phyloP scores from a whole-genome alignment of 2,113 vertebrate genomes.

The Chloroceryle aenea region DNA sequence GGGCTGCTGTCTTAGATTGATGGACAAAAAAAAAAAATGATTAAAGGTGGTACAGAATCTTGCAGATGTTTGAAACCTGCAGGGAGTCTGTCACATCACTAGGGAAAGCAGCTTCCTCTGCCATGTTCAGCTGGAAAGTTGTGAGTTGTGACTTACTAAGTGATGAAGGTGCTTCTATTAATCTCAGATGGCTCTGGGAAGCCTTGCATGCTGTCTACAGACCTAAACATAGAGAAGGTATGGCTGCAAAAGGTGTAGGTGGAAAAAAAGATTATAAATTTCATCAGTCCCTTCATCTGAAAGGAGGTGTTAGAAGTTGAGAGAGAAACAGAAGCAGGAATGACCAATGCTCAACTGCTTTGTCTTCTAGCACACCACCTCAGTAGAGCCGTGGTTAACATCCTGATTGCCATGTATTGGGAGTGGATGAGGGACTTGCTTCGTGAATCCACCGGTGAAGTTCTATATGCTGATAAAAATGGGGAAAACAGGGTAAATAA shows the following conservation, averaged over 20 bases:
- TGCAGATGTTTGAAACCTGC: not conserved
- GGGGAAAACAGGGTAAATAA: not conserved
- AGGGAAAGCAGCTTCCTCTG: not conserved
- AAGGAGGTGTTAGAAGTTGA: not conserved
- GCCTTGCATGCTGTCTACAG: not conserved
- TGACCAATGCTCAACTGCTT: not conserved
- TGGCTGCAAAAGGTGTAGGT: not conserved
- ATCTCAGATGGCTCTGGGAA: not conserved
- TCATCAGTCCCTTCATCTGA: not conserved
- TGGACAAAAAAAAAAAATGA: not conserved
- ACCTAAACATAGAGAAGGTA: not conserved
- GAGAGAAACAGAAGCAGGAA: not conserved
- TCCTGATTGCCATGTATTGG: not conserved
- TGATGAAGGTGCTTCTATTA: too few relatives aligned
- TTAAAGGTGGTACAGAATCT: not conserved
- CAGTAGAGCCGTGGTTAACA: not conserved
- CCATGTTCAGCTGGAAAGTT: not conserved
- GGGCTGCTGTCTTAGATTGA: not conserved
- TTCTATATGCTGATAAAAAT: not conserved
- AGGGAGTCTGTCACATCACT: not conserved
- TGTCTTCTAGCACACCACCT: not conserved
- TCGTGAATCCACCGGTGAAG: not conserved
- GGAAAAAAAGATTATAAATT: not conserved
- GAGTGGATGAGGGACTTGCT: not conserved
- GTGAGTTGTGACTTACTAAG: not conserved